phyloP scores from a whole-genome alignment of 92 coral and sea anemone species.

The Phenganax marumi region DNA sequence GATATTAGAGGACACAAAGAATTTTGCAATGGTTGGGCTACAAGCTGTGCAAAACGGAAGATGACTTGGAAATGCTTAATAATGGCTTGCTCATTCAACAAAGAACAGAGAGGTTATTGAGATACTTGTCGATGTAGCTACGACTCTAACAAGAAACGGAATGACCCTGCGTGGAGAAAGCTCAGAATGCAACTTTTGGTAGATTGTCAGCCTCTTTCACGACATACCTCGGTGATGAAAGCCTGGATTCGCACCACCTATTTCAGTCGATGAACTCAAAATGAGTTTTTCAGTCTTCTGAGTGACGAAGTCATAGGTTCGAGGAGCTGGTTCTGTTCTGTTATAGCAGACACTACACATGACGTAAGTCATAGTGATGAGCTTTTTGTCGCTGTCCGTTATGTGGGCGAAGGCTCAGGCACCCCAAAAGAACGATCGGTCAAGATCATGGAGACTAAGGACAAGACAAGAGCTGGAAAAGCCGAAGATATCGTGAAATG shows the following conservation, averaged over 20 bases:
- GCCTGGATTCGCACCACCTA: too few species aligned
- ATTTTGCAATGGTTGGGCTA: too few species aligned
- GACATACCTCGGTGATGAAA: too few species aligned
- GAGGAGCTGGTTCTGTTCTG: conserved; percentile 33
- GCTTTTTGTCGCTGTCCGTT: conserved; percentile 36
- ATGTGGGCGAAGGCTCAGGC: background rate
- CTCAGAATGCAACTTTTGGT: conserved; percentile 30
- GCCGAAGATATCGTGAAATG: too few species aligned
- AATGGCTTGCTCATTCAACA: too few species aligned
- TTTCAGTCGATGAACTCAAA: background rate
- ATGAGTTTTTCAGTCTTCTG: conserved; percentile 13
- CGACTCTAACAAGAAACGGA: conserved; percentile 27
- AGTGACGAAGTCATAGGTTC: conserved; percentile 25
- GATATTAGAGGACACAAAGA: too few species aligned
- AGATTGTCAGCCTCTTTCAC: conserved; percentile 18
- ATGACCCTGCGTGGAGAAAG: conserved; percentile 12
- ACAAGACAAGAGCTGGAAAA: conserved; percentile 34
- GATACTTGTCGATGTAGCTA: conserved; percentile 27
- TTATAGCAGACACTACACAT: conserved; percentile 18
- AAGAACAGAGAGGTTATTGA: too few species aligned
- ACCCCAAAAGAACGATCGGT: conserved; percentile 5
- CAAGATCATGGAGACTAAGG: too few species aligned
- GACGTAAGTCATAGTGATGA: conserved; percentile 19
- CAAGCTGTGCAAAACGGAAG: too few species aligned
- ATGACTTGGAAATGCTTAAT: too few species aligned